Evolutionary conservation across 1,140 invertebrate genomes (phyloP).

Genomic region (Calephelis nemesis): DNA sequence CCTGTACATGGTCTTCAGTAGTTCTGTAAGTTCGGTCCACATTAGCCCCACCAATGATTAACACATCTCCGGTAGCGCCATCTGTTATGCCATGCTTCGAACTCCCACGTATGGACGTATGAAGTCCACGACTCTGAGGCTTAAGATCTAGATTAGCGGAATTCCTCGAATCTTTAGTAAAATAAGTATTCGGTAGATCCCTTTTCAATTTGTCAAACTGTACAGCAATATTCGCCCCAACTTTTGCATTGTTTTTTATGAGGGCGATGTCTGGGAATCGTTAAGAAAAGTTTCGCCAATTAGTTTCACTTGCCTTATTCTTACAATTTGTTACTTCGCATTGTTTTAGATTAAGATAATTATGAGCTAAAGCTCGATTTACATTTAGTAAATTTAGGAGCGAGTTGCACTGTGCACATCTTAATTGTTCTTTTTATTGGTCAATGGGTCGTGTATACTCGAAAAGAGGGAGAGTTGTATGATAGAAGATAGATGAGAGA

Average conservation of each 20-base stretch:
- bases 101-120: not conserved
- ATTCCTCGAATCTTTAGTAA: slow-evolving; percentile 18
- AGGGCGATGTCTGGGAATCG: slow-evolving; percentile 88
- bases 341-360: no score
- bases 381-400: no score
- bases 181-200: slow-evolving; percentile 19
- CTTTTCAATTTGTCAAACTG: slow-evolving; percentile 78
- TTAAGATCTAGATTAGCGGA: not conserved
- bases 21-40: slow-evolving; percentile 87
- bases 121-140: not conserved
- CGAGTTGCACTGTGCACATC: no score
- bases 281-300: slow-evolving; percentile 64
- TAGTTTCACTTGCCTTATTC: slow-evolving; percentile 53
- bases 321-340: not conserved
- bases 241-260: slow-evolving; percentile 94
- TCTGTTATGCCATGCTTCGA: not conserved
- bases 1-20: slow-evolving; percentile 82
- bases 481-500: no score
- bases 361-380: no score
- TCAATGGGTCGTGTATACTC: no score
- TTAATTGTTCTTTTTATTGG: no score
- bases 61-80: slow-evolving; percentile 70
- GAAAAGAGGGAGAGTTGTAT: no score
- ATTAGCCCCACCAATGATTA: slow-evolving; percentile 91
- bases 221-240: slow-evolving; percentile 91